phyloP scores from a whole-genome alignment of 1,140 invertebrate species.

The Halesus radiatus region DNA sequence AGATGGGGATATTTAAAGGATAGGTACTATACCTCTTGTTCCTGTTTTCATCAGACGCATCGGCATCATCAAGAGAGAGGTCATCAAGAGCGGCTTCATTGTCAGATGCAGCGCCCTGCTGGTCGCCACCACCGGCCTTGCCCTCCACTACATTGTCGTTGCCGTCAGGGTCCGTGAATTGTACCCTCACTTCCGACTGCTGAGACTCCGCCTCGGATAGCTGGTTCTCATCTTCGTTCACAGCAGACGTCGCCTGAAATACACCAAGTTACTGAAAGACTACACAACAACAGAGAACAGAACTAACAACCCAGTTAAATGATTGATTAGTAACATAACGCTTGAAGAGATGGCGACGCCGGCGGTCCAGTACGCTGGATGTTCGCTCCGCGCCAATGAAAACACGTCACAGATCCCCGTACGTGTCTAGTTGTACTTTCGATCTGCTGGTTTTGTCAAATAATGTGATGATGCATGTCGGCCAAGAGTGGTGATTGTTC shows the following conservation, averaged over 20 bases:
- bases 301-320: slow-evolving; percentile 4
- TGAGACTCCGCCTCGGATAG: slow-evolving; percentile 73
- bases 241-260: slow-evolving; percentile 66
- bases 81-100: slow-evolving; percentile 71
- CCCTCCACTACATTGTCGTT: slow-evolving; percentile 61
- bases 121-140: slow-evolving; percentile 62
- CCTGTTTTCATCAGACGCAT: slow-evolving; percentile 80
- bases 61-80: slow-evolving; percentile 74
- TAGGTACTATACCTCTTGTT: slow-evolving; percentile 75
- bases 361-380: slow-evolving; percentile 64
- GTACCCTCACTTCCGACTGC: slow-evolving; percentile 75
- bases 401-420: slow-evolving; percentile 60
- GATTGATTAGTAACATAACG: slow-evolving; percentile 35
- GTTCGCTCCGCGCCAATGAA: slow-evolving; percentile 62
- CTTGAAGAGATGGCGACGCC: slow-evolving; percentile 41
- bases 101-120: slow-evolving; percentile 70
- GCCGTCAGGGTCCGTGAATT: slow-evolving; percentile 72
- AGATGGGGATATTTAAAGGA: too few species aligned
- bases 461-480: slow-evolving; percentile 14
- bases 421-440: slow-evolving; percentile 60
- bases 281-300: background rate
- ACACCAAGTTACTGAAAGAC: slow-evolving; percentile 47
- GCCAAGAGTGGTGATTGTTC: slow-evolving; percentile 4
- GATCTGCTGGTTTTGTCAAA: slow-evolving; percentile 45
- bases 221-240: slow-evolving; percentile 67